Conservation (phyloP, 2,797 vertebrate genomes). For the Ciconia nigra region DNA sequence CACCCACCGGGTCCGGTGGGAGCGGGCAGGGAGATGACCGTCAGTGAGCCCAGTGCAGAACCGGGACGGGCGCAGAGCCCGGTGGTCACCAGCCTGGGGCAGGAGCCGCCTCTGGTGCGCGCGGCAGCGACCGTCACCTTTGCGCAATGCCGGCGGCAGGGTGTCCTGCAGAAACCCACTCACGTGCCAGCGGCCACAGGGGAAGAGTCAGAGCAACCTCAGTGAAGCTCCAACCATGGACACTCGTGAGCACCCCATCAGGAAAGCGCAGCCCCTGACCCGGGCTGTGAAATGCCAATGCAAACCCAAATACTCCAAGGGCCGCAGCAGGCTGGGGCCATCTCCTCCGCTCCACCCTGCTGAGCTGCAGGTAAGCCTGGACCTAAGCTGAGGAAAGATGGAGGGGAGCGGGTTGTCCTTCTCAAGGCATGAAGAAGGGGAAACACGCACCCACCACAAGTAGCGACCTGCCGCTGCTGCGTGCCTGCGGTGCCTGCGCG, state of each 20-base stretch:
- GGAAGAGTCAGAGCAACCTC: not conserved
- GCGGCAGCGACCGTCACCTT: not conserved
- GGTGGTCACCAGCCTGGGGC: fast-evolving
- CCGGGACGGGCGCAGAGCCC: not conserved
- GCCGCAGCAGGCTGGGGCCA: no score
- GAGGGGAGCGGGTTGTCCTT: not conserved
- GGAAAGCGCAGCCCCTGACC: not conserved
- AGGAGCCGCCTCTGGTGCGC: not conserved
- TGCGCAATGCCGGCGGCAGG: not conserved
- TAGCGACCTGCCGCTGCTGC: fast-evolving
- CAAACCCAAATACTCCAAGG: not conserved
- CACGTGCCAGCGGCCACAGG: not conserved
- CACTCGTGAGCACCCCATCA: not conserved
- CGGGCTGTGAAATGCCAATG: not conserved
- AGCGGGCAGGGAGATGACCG: not conserved
- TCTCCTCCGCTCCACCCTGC: not conserved
- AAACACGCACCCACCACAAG: not conserved
- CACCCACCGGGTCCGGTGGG: not conserved
- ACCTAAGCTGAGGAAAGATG: not conserved
- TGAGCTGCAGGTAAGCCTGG: not conserved
- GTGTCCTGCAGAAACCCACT: not conserved
- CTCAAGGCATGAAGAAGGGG: not conserved
- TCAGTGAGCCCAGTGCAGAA: not conserved
- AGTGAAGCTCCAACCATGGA: not conserved
- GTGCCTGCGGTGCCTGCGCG: fast-evolving